Conservation (phyloP, 2,113 vertebrate genomes). For the Rhinogobius similis region DNA sequence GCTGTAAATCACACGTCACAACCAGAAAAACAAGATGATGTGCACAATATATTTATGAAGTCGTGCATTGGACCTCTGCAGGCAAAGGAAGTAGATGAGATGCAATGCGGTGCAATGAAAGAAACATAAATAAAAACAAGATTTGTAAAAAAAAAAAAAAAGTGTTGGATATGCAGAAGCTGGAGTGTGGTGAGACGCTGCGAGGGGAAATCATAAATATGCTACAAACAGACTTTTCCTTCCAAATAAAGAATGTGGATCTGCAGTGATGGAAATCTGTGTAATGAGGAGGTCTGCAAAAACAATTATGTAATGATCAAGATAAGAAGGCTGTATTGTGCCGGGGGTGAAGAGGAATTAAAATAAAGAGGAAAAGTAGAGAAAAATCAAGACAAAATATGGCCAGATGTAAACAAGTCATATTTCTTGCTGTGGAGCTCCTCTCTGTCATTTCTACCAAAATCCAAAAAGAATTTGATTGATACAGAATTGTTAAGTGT, state of each 20-base stretch:
- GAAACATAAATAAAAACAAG: conserved; percentile 13
- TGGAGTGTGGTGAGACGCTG: conserved; percentile 5
- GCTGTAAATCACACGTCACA: too few species aligned
- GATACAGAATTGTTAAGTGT: too few species aligned
- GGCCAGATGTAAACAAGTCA: not conserved
- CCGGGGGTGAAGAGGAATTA: conserved; percentile 32
- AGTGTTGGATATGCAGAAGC: not conserved
- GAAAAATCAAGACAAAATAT: not conserved
- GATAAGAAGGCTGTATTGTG: conserved; percentile 41
- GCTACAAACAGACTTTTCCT: conserved; percentile 39
- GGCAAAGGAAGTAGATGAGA: conserved; percentile 6
- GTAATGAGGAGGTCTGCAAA: conserved; percentile 43
- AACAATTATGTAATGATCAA: conserved; percentile 40
- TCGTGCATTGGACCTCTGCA: not conserved
- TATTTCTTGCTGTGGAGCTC: not conserved
- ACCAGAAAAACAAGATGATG: not conserved
- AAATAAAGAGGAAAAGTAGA: not conserved
- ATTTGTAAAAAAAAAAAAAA: not conserved
- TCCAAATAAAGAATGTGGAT: conserved; percentile 41
- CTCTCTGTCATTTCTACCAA: not conserved
- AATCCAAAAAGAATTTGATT: too few species aligned
- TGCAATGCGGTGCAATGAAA: not conserved
- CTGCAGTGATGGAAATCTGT: conserved; percentile 30
- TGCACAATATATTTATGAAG: not conserved
- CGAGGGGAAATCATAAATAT: conserved; percentile 13